phyloP scores from a whole-genome alignment of 64 coral and sea anemone species.

The Porites lutea region DNA sequence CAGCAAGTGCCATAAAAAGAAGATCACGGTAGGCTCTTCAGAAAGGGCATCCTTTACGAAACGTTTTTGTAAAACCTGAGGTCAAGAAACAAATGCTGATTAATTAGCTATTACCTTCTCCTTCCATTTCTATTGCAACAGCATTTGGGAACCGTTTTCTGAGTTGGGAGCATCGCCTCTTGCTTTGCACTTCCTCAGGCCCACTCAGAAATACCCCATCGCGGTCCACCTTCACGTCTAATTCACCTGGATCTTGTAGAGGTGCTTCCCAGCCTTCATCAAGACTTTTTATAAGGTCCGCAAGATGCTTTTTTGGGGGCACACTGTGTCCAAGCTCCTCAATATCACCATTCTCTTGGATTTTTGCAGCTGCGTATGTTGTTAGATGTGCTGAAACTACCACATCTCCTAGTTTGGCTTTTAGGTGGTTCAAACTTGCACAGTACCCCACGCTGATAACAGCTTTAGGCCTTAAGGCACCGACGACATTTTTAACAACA shows the following conservation, averaged over 20 bases:
- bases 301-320: not conserved
- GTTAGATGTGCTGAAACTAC: not conserved
- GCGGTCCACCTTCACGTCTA: slow-evolving; percentile 9
- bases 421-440: not conserved
- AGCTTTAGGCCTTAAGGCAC: not conserved
- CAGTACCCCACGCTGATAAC: slow-evolving; percentile 11
- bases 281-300: not conserved
- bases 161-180: not conserved
- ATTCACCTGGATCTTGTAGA: not conserved
- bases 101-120: slow-evolving; percentile 16
- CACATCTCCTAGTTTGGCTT: slow-evolving; percentile 9
- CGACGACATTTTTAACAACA: not conserved
- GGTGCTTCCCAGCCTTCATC: slow-evolving; percentile 46
- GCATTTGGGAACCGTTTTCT: not conserved
- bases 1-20: not conserved
- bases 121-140: slow-evolving; percentile 60
- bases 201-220: slow-evolving; percentile 39
- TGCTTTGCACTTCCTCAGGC: slow-evolving; percentile 10
- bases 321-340: not conserved
- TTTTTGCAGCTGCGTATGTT: not conserved
- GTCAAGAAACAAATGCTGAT: too few relatives aligned
- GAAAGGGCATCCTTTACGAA: too few relatives aligned
- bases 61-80: too few relatives aligned
- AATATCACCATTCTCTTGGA: not conserved
- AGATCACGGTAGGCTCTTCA: too few relatives aligned